phyloP scores from a whole-genome alignment of 2,888 invertebrate species.

The Polydrusus cervinus region DNA sequence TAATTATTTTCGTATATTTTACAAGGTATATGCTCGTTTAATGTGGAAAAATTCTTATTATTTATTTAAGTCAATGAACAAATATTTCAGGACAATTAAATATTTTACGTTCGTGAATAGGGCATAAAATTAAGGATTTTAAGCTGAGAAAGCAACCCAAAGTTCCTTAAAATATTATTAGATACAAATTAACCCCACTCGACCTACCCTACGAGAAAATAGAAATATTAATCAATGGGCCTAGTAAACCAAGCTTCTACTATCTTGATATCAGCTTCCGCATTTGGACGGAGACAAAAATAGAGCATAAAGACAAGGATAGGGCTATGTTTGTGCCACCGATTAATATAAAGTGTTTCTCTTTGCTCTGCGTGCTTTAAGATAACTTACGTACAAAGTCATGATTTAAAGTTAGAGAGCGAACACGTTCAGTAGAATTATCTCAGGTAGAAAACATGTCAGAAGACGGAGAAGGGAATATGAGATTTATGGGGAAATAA shows the following conservation, averaged over 20 bases:
- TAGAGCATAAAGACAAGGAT: slow-evolving; percentile 10
- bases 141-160: no score
- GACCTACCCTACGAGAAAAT: neutral
- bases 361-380: slow-evolving; percentile 53
- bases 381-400: slow-evolving; percentile 58
- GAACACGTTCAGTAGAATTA: slow-evolving; percentile 44
- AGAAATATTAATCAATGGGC: neutral
- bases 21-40: no score
- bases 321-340: slow-evolving; percentile 56
- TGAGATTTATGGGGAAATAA: slow-evolving; percentile 22
- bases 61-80: no score
- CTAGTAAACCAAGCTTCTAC: slow-evolving; percentile 12
- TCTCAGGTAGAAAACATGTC: slow-evolving; percentile 44
- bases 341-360: slow-evolving; percentile 59
- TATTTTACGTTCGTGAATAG: no score
- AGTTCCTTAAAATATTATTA: no score
- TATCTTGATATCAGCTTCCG: slow-evolving; percentile 39
- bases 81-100: no score
- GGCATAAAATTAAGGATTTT: no score
- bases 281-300: neutral
- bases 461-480: neutral
- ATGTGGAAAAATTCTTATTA: no score
- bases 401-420: slow-evolving; percentile 54
- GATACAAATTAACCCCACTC: no score
- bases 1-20: no score